Base-by-base conservation (phyloP, 2,888 invertebrate genomes). In the Drosophila anomalata region DNA sequence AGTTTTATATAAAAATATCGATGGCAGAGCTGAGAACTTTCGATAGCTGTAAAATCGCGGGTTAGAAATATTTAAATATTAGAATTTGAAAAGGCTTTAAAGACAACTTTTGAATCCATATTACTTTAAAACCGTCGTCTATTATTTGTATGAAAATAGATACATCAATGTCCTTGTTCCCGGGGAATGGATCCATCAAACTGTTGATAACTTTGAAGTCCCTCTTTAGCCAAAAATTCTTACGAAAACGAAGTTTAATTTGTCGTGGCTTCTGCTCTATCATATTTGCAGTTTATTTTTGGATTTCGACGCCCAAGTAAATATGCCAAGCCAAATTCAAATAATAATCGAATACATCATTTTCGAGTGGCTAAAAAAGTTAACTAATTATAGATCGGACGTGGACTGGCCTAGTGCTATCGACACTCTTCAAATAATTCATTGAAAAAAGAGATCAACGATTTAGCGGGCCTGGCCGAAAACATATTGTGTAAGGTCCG, bases 401-500 rank as follows among this genome's bases (percentile, higher is more conserved):
- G 48, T 12, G 67, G 87, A 84, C 87, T 87, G 81, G 22, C 22
- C 22, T 4, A 24, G 22, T 24, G 4, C 22, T 73, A 87, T 87
- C 77, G 86, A 72, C 76, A 78, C 75, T 86, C 80, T 84, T 76
- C 82, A 74, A 74, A 73, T 70, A 71, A 68, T 31, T 33, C 31
- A 47, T 12, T 22, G 31, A 36, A 52, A 46, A 39, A 33, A 9
- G 24, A 46, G 26, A 57, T 46, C 70, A 20, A 29, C 44, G 55
- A 63, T 67, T 67, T 53, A 20, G 67, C n/a, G 54, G 46, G 59
- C 42, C 68, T 54, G 56, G 47, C 29, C 14, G 29, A 68, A 68
- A 71, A 71, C 85, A 73, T 77, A 76, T 84, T 88, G 84, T 88
- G 88, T 75, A 84, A 84, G 88, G 88, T 84, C 85, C 74, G 52